These are phyloP conservation scores for Cantharis lateralis DNA, from an alignment of 2,888 invertebrate genomes.

Conservation along the genomic window DNA sequence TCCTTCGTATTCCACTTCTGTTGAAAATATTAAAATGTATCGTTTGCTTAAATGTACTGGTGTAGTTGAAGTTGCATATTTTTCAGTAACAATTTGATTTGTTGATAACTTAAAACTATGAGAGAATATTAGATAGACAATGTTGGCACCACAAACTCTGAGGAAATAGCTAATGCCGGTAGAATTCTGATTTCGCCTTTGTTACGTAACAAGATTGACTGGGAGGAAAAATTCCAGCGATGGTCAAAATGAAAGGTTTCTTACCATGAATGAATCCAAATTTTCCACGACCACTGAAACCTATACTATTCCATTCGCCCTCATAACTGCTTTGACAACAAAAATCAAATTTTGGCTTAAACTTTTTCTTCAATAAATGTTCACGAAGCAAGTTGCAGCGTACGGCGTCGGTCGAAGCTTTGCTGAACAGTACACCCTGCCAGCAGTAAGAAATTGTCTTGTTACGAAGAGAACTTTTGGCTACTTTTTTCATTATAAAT, in stretches of 20 bases:
- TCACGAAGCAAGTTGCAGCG: not conserved
- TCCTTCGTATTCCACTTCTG: conserved; percentile 66
- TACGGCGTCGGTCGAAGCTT: not conserved
- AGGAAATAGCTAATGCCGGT: no score
- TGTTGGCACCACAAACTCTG: no score
- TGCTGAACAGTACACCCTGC: no score
- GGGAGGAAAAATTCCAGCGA: no score
- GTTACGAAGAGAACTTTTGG: not conserved
- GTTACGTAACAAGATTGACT: no score
- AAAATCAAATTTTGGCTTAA: not conserved
- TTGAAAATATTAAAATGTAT: not conserved
- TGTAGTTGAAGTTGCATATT: not conserved
- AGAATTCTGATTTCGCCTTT: no score
- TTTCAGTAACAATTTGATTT: not conserved
- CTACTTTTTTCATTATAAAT: not conserved
- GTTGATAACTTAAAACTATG: no score
- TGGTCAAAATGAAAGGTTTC: no score
- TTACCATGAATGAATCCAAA: not conserved
- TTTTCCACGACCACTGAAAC: not conserved
- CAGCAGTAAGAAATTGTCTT: not conserved
- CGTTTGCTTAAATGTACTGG: not conserved
- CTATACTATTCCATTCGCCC: not conserved
- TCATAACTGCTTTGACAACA: not conserved
- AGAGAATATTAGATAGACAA: no score
- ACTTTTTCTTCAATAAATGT: not conserved